Conservation (phyloP, 2,888 invertebrate species). For the Tineola bisselliella region DNA sequence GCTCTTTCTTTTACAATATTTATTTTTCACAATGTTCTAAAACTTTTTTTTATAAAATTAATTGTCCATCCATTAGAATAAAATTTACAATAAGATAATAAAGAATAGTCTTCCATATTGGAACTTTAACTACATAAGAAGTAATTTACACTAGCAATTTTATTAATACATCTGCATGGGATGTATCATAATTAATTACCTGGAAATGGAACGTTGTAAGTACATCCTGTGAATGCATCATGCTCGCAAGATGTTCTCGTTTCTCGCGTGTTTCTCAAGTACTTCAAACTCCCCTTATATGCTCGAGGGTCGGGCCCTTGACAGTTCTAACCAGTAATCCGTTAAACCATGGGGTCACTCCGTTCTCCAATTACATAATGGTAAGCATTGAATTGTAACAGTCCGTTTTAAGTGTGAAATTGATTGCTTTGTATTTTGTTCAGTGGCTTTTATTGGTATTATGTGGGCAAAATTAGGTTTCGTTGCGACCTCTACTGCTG, state of each 20-base stretch:
- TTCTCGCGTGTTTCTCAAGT: constrained; percentile 4
- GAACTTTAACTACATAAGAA: too few species aligned
- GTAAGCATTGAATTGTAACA: background rate
- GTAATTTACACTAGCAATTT: too few species aligned
- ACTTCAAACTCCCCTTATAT: constrained; percentile 8
- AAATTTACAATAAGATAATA: too few species aligned
- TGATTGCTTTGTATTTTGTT: background rate
- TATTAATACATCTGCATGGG: too few species aligned
- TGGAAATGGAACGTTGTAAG: background rate
- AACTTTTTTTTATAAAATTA: too few species aligned
- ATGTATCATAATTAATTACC: background rate
- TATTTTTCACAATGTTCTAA: too few species aligned
- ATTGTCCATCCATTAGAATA: too few species aligned
- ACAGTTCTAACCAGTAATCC: constrained; percentile 55
- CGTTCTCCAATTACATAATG: constrained; percentile 20
- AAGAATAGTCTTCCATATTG: too few species aligned
- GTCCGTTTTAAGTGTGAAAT: background rate
- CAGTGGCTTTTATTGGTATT: background rate
- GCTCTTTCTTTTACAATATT: too few species aligned
- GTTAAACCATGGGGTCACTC: constrained; percentile 49
- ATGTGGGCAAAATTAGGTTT: too few species aligned
- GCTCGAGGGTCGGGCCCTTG: constrained; percentile 34
- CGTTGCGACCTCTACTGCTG: too few species aligned
- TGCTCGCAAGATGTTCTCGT: background rate
- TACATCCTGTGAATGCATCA: background rate